Conservation (phyloP, 35 echinoderm and acorn worm genomes). For the Hemicentrotus pulcherrimus region DNA sequence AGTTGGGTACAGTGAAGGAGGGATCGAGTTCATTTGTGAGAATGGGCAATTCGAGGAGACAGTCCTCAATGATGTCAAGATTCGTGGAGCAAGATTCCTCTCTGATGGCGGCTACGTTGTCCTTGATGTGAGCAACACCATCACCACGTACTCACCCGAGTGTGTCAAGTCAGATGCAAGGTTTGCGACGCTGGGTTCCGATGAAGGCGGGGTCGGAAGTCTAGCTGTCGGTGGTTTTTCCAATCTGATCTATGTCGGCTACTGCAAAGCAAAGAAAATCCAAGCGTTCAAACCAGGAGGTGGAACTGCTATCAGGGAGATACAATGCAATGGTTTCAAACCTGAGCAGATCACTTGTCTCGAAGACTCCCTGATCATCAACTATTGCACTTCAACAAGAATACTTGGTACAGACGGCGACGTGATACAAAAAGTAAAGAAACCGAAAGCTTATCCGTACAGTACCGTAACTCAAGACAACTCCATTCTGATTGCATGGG, state of each 20-base stretch:
- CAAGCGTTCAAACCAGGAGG: not conserved
- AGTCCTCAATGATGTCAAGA: not conserved
- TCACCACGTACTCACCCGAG: not conserved
- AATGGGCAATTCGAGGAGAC: not conserved
- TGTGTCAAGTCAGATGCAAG: not conserved
- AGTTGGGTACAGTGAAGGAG: not conserved
- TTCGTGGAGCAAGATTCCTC: not conserved
- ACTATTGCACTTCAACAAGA: not conserved
- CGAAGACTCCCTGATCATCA: not conserved
- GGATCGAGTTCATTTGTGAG: not conserved
- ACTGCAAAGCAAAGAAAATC: not conserved
- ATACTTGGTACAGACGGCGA: not conserved
- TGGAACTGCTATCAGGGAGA: not conserved
- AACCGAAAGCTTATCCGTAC: too few species aligned
- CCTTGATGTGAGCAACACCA: not conserved
- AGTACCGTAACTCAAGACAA: too few species aligned
- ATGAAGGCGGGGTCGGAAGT: not conserved
- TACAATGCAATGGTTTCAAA: not conserved
- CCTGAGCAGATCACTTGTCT: not conserved
- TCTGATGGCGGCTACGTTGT: not conserved
- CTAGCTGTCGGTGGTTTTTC: not conserved
- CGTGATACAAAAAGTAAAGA: not conserved
- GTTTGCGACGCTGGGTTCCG: not conserved
- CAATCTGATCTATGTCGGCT: not conserved
- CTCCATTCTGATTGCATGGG: too few species aligned